phyloP scores from a whole-genome alignment of 2,888 invertebrate genomes.

The Sepioteuthis lessoniana region DNA sequence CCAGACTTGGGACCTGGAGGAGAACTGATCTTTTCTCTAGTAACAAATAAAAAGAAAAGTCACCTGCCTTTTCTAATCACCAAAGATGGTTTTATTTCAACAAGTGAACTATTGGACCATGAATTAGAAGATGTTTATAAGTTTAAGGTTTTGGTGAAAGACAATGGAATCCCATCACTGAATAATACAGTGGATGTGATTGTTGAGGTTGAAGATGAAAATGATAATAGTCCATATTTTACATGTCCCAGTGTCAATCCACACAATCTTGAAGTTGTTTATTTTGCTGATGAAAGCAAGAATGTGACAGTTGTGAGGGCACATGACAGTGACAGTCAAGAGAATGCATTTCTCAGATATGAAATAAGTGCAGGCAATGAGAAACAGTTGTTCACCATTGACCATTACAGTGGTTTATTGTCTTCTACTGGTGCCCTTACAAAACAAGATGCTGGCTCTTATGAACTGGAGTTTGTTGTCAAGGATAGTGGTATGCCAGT shows the following conservation, averaged over 20 bases:
- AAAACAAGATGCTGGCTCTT: constrained; percentile 1
- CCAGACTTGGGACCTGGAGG: constrained; percentile 23
- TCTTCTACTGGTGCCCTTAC: constrained; percentile 14
- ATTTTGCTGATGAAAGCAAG: constrained; percentile 33
- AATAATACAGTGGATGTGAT: constrained; percentile 23
- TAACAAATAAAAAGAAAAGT: neutral
- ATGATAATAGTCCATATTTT: constrained; percentile 23
- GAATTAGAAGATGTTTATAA: constrained; percentile 33
- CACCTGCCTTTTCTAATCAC: neutral
- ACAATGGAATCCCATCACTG: neutral
- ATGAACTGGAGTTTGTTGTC: neutral
- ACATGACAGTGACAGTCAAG: constrained; percentile 16
- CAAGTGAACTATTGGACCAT: constrained; percentile 33
- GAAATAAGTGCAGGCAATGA: constrained; percentile 9
- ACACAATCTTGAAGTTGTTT: neutral
- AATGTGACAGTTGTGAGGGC: constrained; percentile 11
- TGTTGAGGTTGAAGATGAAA: constrained; percentile 33
- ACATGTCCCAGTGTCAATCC: neutral
- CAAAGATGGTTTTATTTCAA: neutral
- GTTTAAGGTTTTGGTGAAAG: constrained; percentile 13
- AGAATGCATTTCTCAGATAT: constrained; percentile 10
- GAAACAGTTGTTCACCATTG: constrained; percentile 33
- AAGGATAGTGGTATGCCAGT: neutral
- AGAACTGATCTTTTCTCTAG: neutral
- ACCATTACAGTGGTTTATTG: constrained; percentile 33